Conservation (phyloP, 2,888 invertebrate species). For the Lysandra bellargus region DNA sequence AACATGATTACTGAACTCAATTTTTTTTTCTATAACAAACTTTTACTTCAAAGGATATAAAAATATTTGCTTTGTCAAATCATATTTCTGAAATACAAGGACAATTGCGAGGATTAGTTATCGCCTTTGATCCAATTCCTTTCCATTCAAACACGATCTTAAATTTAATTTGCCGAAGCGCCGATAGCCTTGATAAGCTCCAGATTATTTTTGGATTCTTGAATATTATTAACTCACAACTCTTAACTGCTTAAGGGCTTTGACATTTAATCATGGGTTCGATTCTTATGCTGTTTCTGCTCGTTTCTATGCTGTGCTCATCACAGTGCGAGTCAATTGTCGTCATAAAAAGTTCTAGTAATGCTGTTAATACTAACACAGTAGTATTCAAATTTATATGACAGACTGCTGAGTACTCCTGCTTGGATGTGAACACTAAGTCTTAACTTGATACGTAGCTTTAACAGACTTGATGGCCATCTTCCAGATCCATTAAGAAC, state of each 20-base stretch:
- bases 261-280: not conserved
- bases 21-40: not conserved
- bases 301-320: no score
- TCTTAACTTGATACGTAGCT: no score
- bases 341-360: no score
- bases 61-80: conserved; percentile 11
- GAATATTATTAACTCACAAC: not conserved
- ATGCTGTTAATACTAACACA: no score
- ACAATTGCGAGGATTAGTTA: conserved; percentile 21
- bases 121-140: conserved; percentile 26
- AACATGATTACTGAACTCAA: no score
- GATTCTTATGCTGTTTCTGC: no score
- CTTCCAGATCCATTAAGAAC: not conserved
- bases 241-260: not conserved
- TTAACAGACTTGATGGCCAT: not conserved
- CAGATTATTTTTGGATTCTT: conserved; percentile 21
- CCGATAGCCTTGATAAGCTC: conserved; percentile 15
- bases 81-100: conserved; percentile 16
- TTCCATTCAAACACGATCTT: conserved; percentile 23
- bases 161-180: conserved; percentile 29
- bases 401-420: no score
- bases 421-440: no score
- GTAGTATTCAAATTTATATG: no score
- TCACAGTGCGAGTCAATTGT: no score
- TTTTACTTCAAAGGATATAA: not conserved